A percentile compares a stretch with the other conserved stretches of the same genome.
These are phyloP conservation scores for Pyrrhia umbra DNA, from an alignment of 2,888 invertebrate genomes.

Conservation along the genomic window DNA sequence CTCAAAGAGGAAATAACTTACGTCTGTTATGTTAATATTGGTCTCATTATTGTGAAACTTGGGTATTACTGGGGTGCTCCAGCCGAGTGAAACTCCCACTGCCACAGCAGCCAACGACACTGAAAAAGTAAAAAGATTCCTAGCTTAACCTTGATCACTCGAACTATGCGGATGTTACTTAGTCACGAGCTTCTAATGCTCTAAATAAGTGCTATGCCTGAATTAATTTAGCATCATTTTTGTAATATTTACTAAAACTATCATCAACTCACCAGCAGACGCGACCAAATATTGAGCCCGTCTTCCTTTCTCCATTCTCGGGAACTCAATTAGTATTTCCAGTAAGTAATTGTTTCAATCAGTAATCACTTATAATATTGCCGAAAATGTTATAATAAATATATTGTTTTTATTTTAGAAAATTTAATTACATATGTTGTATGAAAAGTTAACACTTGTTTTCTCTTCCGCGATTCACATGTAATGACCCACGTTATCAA, in stretches of 20 bases:
- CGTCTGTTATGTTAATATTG: conserved; percentile 71
- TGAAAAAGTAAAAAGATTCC: conserved; percentile 64
- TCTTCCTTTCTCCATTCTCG: conserved; percentile 63
- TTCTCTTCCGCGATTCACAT: neutral
- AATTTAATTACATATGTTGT: too few relatives aligned
- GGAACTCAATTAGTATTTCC: too few relatives aligned
- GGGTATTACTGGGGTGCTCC: conserved; percentile 74
- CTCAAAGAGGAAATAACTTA: conserved; percentile 67
- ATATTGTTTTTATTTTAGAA: too few relatives aligned
- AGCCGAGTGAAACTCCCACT: conserved; percentile 72
- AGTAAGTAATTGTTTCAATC: too few relatives aligned
- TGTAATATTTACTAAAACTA: neutral
- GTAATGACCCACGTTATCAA: too few relatives aligned
- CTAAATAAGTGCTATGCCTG: too few relatives aligned
- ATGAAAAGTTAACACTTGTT: neutral
- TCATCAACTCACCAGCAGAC: conserved; percentile 69
- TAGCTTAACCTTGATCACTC: too few relatives aligned
- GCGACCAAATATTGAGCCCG: conserved; percentile 73
- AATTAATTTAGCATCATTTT: too few relatives aligned
- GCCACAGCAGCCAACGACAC: conserved; percentile 76
- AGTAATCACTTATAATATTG: too few relatives aligned
- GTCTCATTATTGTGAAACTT: conserved; percentile 77
- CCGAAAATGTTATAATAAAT: too few relatives aligned
- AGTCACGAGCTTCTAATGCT: too few relatives aligned
- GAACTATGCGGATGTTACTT: too few relatives aligned